Percentiles rank a stretch among this genome's conserved stretches.
Evolutionary conservation across 2,113 vertebrate genomes (phyloP).

Genomic region (Steatornis caripensis): DNA sequence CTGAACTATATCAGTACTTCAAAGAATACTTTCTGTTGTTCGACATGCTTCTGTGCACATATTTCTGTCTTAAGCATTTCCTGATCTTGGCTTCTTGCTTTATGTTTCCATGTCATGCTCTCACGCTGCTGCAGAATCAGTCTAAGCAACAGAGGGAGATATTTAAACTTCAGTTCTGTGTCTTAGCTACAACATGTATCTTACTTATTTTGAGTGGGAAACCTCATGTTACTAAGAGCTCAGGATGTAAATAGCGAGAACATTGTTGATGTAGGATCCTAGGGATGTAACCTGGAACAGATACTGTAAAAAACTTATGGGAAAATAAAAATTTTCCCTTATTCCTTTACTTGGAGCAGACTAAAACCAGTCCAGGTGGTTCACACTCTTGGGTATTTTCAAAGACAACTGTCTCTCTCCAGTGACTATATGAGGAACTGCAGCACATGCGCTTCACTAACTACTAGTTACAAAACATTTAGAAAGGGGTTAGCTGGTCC

Average conservation of each 20-base stretch:
- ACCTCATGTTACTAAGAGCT: neutral
- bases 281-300: neutral
- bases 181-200: neutral
- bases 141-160: neutral
- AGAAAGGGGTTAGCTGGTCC: neutral
- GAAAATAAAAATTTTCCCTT: neutral
- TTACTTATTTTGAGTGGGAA: neutral
- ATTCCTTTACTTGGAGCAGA: neutral
- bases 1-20: neutral
- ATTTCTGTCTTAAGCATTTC: neutral
- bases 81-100: neutral
- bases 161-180: neutral
- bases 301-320: neutral
- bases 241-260: neutral
- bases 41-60: neutral
- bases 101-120: neutral
- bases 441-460: neutral
- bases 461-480: neutral
- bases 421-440: neutral
- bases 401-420: neutral
- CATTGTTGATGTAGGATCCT: neutral
- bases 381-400: neutral
- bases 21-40: neutral
- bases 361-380: neutral
- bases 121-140: neutral